Evolutionary conservation across 2,888 invertebrate genomes (phyloP).

Genomic region (Drepana falcataria): DNA sequence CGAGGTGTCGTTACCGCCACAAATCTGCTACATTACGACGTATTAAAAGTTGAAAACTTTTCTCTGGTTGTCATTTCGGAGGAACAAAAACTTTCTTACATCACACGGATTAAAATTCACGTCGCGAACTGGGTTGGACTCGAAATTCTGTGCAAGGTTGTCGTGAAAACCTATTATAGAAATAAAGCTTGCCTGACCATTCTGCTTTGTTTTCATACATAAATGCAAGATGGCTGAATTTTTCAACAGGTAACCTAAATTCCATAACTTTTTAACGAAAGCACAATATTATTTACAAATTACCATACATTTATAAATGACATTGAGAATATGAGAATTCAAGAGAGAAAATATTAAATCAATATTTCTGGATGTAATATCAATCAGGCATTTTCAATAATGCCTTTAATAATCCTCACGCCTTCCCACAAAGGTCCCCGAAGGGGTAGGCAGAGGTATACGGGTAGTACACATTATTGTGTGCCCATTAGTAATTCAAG

Average conservation of each 20-base stretch:
- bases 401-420: too few relatives aligned
- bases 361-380: too few relatives aligned
- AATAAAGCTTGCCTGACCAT: neutral
- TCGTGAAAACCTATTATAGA: conserved; percentile 13
- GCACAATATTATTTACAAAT: too few relatives aligned
- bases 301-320: too few relatives aligned
- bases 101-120: conserved; percentile 71
- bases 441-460: too few relatives aligned
- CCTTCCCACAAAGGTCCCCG: too few relatives aligned
- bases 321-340: too few relatives aligned
- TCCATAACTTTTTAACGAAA: too few relatives aligned
- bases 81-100: conserved; percentile 72
- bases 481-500: too few relatives aligned
- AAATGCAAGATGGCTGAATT: neutral
- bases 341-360: too few relatives aligned
- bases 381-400: too few relatives aligned
- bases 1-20: conserved; percentile 69
- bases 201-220: neutral
- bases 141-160: conserved; percentile 28
- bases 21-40: conserved; percentile 73
- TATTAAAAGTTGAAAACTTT: conserved; percentile 76
- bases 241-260: neutral
- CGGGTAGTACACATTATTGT: too few relatives aligned
- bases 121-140: conserved; percentile 43
- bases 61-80: conserved; percentile 64